These are phyloP conservation scores for Sander lucioperca DNA, from an alignment of 2,113 vertebrate genomes.

Conservation along the genomic window DNA sequence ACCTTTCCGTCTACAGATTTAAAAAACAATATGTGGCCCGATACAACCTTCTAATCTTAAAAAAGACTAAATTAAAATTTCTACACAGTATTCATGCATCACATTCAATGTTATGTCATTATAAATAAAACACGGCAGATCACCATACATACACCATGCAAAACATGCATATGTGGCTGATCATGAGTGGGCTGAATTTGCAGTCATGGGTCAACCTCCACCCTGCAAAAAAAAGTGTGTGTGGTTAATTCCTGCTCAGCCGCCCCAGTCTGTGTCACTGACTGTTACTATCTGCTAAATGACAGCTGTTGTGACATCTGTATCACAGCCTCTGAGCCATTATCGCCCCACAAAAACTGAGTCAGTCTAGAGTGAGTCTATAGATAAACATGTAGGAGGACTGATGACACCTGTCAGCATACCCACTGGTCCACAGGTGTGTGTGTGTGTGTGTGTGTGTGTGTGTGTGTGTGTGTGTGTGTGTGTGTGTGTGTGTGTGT, in stretches of 20 bases:
- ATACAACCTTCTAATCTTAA: not conserved
- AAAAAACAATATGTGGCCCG: not conserved
- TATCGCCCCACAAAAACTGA: constrained; percentile 7
- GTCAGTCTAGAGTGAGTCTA: constrained; percentile 16
- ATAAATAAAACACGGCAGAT: constrained; percentile 9
- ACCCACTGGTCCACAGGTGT: constrained; percentile 43
- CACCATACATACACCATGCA: not conserved
- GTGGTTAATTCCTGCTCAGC: constrained; percentile 14
- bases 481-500: constrained; percentile 38
- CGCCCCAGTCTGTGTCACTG: constrained; percentile 9
- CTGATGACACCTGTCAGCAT: constrained; percentile 58
- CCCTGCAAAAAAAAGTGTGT: constrained; percentile 49
- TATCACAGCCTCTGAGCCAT: constrained; percentile 5
- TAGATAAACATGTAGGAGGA: constrained; percentile 50
- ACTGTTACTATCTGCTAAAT: constrained; percentile 28
- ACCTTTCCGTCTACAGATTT: not conserved
- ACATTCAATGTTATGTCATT: too few relatives aligned
- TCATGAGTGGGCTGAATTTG: constrained; percentile 42
- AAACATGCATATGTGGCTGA: constrained; percentile 27
- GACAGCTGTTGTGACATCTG: constrained; percentile 60
- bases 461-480: not conserved
- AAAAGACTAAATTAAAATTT: not conserved
- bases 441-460: constrained; percentile 28
- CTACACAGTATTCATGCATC: not conserved
- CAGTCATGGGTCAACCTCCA: constrained; percentile 31